Conservation (phyloP, 1,140 invertebrate species). For the Orius insidiosus region DNA sequence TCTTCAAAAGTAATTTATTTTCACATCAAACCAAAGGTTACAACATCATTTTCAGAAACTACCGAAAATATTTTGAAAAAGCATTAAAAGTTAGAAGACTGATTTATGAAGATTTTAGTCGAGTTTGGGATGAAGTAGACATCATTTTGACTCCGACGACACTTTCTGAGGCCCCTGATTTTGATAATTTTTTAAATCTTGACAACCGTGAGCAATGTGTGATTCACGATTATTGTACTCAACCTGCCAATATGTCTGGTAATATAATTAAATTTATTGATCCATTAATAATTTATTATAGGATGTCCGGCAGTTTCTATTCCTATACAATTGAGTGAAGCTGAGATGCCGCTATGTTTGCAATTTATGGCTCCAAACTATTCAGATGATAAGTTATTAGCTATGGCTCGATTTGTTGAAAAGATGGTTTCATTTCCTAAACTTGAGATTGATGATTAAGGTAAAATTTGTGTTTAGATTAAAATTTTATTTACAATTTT, state of each 20-base stretch:
- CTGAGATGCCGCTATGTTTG: slow-evolving; percentile 74
- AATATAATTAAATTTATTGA: slow-evolving; percentile 15
- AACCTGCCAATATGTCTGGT: slow-evolving; percentile 90
- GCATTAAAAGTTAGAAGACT: slow-evolving; percentile 76
- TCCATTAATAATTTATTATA: slow-evolving; percentile 24
- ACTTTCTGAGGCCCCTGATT: slow-evolving; percentile 59
- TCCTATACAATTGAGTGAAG: slow-evolving; percentile 61
- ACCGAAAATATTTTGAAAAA: slow-evolving; percentile 81
- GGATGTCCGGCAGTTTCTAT: slow-evolving; percentile 80
- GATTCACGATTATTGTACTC: slow-evolving; percentile 85
- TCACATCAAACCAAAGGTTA: too few relatives aligned
- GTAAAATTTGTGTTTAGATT: too few relatives aligned
- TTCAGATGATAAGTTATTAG: slow-evolving; percentile 59
- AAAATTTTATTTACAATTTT: too few relatives aligned
- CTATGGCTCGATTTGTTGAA: slow-evolving; percentile 74
- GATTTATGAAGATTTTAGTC: slow-evolving; percentile 73
- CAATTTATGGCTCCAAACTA: slow-evolving; percentile 79
- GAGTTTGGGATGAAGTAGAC: slow-evolving; percentile 58
- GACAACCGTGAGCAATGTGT: slow-evolving; percentile 76
- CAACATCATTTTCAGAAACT: slow-evolving; percentile 57
- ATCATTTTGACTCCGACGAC: slow-evolving; percentile 84
- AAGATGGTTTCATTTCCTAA: slow-evolving; percentile 45
- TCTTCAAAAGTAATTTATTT: slow-evolving; percentile 39
- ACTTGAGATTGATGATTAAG: slow-evolving; percentile 12
- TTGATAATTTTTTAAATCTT: slow-evolving; percentile 57